Percentiles rank a stretch among this genome's conserved stretches.
These are phyloP conservation scores for Steromphala cineraria DNA, from an alignment of 2,888 invertebrate species.

Conservation along the genomic window DNA sequence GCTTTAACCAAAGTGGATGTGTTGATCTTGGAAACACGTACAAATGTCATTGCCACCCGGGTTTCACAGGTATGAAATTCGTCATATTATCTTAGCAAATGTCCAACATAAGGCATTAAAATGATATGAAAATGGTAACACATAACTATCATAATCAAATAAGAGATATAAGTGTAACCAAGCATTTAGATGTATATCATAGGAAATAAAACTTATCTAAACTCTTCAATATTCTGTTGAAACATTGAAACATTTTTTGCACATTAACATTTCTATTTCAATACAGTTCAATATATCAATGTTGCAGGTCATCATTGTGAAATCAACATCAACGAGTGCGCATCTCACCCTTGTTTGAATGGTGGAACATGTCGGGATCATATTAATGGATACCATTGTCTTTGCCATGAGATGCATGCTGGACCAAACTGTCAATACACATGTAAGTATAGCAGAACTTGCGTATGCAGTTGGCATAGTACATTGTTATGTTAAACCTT, in stretches of 20 bases:
- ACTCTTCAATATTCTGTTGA: too few relatives aligned
- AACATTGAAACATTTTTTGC: too few relatives aligned
- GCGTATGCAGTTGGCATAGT: too few relatives aligned
- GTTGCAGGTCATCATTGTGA: slow-evolving; percentile 61
- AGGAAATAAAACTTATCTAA: too few relatives aligned
- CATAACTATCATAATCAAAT: too few relatives aligned
- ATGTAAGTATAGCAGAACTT: slow-evolving; percentile 48
- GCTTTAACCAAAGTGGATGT: slow-evolving; percentile 26
- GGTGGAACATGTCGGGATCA: slow-evolving; percentile 70
- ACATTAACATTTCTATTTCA: too few relatives aligned
- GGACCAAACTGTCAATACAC: slow-evolving; percentile 64
- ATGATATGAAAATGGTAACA: too few relatives aligned
- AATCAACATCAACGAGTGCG: slow-evolving; percentile 68
- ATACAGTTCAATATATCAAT: neutral
- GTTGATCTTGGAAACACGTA: slow-evolving; percentile 26
- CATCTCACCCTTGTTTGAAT: slow-evolving; percentile 69
- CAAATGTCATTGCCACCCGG: slow-evolving; percentile 32
- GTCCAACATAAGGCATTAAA: too few relatives aligned
- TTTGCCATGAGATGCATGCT: slow-evolving; percentile 60
- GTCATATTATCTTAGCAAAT: too few relatives aligned
- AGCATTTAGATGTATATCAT: too few relatives aligned
- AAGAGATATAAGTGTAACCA: too few relatives aligned
- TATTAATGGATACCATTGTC: slow-evolving; percentile 66
- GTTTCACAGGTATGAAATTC: slow-evolving; percentile 33
- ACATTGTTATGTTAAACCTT: too few relatives aligned